phyloP scores from a whole-genome alignment of 2,797 vertebrate species.

The Sylvilagus floridanus region DNA sequence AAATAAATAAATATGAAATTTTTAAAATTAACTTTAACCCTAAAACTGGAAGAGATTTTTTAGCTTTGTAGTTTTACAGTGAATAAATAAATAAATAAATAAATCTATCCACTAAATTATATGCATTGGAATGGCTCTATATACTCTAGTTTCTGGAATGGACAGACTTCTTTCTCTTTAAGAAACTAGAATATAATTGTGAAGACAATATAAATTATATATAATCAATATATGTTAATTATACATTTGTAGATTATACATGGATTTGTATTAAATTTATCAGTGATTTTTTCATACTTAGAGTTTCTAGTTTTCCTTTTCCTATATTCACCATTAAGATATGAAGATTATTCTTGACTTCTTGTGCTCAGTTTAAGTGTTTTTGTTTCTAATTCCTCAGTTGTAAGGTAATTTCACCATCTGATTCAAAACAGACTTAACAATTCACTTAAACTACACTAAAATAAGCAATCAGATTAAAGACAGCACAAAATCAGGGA shows the following conservation, averaged over 20 bases:
- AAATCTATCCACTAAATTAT: background rate
- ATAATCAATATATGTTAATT: no score
- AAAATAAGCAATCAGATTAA: background rate
- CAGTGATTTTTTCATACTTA: background rate
- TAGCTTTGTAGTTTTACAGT: background rate
- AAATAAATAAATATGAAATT: no score
- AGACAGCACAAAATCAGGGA: no score
- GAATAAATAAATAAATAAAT: background rate
- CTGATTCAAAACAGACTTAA: slow-evolving; percentile 3
- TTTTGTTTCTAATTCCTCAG: background rate
- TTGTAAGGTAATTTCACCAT: background rate
- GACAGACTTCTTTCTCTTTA: background rate
- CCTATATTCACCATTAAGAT: background rate
- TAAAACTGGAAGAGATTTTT: background rate
- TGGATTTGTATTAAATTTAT: background rate
- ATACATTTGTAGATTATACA: no score
- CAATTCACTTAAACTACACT: background rate
- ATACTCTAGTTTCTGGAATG: background rate
- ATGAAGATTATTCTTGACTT: background rate
- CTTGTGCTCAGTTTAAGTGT: background rate
- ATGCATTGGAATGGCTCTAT: background rate
- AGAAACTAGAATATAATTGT: background rate
- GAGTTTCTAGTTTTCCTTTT: background rate
- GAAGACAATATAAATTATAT: background rate
- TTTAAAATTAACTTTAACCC: no score